phyloP scores from a whole-genome alignment of 2,888 invertebrate species.

The Cosmopolites sordidus region DNA sequence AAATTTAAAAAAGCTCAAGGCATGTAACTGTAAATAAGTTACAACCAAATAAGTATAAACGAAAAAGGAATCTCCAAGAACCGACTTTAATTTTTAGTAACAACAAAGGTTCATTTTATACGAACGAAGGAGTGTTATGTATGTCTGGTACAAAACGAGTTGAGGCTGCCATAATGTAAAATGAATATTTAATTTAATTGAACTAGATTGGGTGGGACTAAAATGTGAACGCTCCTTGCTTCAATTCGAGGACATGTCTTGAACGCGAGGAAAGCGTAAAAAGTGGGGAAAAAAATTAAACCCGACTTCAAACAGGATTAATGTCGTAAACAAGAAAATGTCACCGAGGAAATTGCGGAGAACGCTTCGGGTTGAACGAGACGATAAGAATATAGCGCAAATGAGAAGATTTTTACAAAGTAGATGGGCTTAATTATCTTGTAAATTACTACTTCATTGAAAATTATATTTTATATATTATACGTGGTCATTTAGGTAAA shows the following conservation, averaged over 20 bases:
- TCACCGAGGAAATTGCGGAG: background rate
- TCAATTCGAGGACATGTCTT: constrained; percentile 11
- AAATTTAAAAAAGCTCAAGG: no score
- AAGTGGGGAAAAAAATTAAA: constrained; percentile 12
- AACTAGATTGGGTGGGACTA: constrained; percentile 23
- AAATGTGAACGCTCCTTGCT: constrained; percentile 15
- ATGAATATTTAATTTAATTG: constrained; percentile 24
- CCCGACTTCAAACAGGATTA: constrained; percentile 12
- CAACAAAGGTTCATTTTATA: constrained; percentile 18
- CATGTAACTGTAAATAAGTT: no score
- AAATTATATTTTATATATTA: no score
- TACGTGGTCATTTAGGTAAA: no score
- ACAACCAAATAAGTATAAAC: no score
- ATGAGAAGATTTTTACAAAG: no score
- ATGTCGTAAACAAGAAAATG: constrained; percentile 11
- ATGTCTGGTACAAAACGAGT: constrained; percentile 3
- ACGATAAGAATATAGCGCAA: no score
- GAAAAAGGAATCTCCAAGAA: no score
- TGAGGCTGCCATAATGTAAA: constrained; percentile 20
- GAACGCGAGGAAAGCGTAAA: constrained; percentile 11
- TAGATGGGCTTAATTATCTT: no score
- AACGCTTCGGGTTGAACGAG: no score
- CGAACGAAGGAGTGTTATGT: background rate
- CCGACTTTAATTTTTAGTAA: constrained; percentile 3
- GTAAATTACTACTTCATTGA: no score